Evolutionary conservation across 1,140 invertebrate species (phyloP).

Genomic region (Drosophila kanapiae): DNA sequence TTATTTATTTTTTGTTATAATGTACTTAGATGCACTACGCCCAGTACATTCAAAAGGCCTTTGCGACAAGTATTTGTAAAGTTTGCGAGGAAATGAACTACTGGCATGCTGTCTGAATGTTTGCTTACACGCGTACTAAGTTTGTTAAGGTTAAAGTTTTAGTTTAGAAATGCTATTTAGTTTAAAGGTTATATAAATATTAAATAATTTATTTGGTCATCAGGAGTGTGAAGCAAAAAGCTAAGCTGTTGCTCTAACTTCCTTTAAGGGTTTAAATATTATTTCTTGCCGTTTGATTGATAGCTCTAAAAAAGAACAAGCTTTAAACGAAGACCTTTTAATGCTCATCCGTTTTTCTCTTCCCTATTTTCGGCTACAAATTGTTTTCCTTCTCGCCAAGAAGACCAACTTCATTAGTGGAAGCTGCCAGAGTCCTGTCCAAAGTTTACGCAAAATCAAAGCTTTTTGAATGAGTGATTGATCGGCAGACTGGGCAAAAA

Average conservation of each 20-base stretch:
- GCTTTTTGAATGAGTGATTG: conserved; percentile 55
- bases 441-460: conserved; percentile 58
- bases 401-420: conserved; percentile 44
- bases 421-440: conserved; percentile 28
- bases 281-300: conserved; percentile 17
- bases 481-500: conserved; percentile 12
- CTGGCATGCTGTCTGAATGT: too few species aligned
- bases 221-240: background rate
- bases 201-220: background rate
- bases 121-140: too few species aligned
- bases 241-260: background rate
- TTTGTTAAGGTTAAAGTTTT: too few species aligned
- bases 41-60: too few species aligned
- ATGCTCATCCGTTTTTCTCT: background rate
- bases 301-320: background rate
- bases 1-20: too few species aligned
- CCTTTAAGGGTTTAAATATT: background rate
- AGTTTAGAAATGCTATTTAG: too few species aligned
- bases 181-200: background rate
- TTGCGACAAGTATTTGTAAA: too few species aligned
- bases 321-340: conserved; percentile 3
- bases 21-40: too few species aligned
- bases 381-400: conserved; percentile 16
- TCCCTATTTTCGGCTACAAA: conserved; percentile 11
- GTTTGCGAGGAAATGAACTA: too few species aligned